Evolutionary conservation across 2,113 vertebrate species (phyloP), one percentile per base, ranked within the genome.

Genomic region (Holacanthus passer): DNA sequence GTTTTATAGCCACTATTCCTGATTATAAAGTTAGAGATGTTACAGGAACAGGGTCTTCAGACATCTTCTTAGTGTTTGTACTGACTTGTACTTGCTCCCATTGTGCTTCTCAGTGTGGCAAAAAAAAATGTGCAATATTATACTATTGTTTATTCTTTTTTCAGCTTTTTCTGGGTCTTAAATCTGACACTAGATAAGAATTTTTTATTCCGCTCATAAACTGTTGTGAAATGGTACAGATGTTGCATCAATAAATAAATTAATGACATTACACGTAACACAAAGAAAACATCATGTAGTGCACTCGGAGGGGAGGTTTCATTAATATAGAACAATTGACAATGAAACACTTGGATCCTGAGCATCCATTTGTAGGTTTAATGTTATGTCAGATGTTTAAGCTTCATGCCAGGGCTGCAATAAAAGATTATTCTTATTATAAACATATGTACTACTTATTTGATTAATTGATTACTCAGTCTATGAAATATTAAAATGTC

Each of bases 241-340:
- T 83, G 78, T 66, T 86, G 60, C 69, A 82, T 81, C 39, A 82
- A 85, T 87, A 77, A 81, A 85, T 79, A 58, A 65, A 67, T 73
- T 39, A 67, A 87, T 86, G 50, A 84, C 58, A 62, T 53, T 66
- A 45, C 39, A 67, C 55, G 50, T 66, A 83, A 39, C 31, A 75
- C 22, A 85, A 58, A 82, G 32, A 53, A 66, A 20, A 64, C 59
- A 52, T 27, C 47, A 60, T 78, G 63, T 73, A 52, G 55, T 68
- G 55, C 20, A 12, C 10, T 47, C 32, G 19, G 66, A 47, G 69
- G 48, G 55, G 16, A 41, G 70, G 32, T 37, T 64, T 65, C 4
- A 60, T 59, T 67, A 31, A 84, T 70, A n/a, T 41, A 74, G 62
- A 47, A 20, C 20, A 20, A 47, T 77, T 52, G 77, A 39, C 64